Conservation (phyloP, 2,797 vertebrate species). For the Pipistrellus nathusii region DNA sequence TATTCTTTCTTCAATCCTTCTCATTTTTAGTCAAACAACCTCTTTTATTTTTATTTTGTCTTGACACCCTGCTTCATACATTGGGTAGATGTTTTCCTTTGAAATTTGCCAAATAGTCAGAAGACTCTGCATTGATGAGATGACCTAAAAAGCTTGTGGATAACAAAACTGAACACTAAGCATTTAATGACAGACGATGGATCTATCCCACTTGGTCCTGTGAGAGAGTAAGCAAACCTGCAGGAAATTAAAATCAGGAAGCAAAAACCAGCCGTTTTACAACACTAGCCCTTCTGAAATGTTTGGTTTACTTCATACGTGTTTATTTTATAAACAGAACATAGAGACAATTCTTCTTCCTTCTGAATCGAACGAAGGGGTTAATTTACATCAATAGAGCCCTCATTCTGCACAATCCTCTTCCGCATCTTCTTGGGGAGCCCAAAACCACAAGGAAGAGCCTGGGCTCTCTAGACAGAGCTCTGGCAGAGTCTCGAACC, state of each 20-base stretch:
- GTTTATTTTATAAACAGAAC: constrained; percentile 38
- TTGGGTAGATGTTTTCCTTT: constrained; percentile 7
- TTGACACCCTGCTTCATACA: not conserved
- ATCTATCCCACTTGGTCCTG: not conserved
- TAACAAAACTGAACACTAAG: not conserved
- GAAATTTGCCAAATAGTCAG: not conserved
- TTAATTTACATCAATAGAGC: not conserved
- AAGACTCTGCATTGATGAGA: not conserved
- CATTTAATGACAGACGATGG: constrained; percentile 16
- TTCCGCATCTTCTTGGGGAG: constrained; percentile 7
- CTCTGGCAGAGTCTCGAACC: not conserved
- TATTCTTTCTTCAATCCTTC: not conserved
- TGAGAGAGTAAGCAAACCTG: not conserved
- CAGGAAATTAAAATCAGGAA: not conserved
- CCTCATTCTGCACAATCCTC: not conserved
- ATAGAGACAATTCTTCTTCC: not conserved
- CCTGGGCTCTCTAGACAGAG: not conserved
- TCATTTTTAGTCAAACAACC: not conserved
- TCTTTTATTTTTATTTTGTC: not conserved
- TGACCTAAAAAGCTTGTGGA: not conserved
- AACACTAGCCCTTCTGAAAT: not conserved
- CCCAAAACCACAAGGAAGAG: not conserved
- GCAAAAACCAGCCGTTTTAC: not conserved
- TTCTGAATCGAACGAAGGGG: constrained; percentile 24
- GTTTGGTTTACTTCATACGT: not conserved